Evolutionary conservation across 2,888 invertebrate genomes (phyloP).

Genomic region (Leptopilina syphax): DNA sequence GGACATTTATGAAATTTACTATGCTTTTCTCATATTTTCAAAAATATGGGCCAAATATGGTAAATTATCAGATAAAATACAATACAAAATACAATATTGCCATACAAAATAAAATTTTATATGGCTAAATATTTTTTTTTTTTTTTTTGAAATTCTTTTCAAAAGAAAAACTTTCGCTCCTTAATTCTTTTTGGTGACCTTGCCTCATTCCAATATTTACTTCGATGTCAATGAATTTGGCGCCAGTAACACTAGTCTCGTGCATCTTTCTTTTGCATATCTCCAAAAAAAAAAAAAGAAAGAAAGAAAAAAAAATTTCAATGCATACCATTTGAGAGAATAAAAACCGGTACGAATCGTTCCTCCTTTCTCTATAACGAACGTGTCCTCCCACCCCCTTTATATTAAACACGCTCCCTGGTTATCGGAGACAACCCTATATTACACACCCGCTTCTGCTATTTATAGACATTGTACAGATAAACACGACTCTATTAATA

Average conservation of each 20-base stretch:
- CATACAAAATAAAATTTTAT: too few relatives aligned
- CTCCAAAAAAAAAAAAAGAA: not conserved
- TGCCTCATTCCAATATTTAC: slow-evolving; percentile 44
- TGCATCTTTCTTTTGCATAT: slow-evolving; percentile 29
- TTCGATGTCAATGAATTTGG: slow-evolving; percentile 62
- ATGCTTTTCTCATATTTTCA: too few relatives aligned
- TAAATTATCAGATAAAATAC: too few relatives aligned
- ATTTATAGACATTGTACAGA: slow-evolving; percentile 66
- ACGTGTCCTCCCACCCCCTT: slow-evolving; percentile 54
- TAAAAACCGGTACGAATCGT: slow-evolving; percentile 68
- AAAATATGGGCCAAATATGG: too few relatives aligned
- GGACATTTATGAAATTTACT: too few relatives aligned
- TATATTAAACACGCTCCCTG: slow-evolving; percentile 22
- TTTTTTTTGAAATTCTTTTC: not conserved
- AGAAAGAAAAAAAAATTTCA: not conserved
- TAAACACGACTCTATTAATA: slow-evolving; percentile 68
- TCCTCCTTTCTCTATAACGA: slow-evolving; percentile 54
- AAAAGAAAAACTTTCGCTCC: too few relatives aligned
- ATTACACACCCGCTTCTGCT: slow-evolving; percentile 55
- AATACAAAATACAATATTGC: too few relatives aligned
- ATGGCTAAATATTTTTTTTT: too few relatives aligned
- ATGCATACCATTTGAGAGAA: slow-evolving; percentile 60
- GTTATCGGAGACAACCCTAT: slow-evolving; percentile 19
- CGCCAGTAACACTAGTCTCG: slow-evolving; percentile 51
- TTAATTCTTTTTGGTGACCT: slow-evolving; percentile 50